Evolutionary conservation across 2,888 invertebrate genomes (phyloP), one percentile per base, ranked within the genome.

Genomic region (Drosophila glabriapex): DNA sequence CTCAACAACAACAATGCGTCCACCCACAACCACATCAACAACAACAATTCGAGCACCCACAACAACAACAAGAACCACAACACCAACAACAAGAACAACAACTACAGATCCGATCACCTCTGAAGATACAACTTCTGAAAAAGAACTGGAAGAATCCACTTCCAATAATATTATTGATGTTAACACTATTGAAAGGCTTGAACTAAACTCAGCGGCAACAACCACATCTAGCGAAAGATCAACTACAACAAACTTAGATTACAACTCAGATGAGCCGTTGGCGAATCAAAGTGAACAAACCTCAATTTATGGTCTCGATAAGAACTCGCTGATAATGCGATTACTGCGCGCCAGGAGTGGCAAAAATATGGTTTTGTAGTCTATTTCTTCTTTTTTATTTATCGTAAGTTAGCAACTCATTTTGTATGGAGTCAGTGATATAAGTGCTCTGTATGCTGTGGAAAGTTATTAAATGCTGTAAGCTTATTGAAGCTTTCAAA

Each of bases 311-410:
- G 86, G 90, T 1, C 66, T 85, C 10, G 76, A 80, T 41, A 81
- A 81, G 60, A 83, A 89, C 56, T 89, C 89, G 3, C 43, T 88
- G 54, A 89, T 89, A 29, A 91, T 91, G 91, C 73, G 82, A n/a
- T 46, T 91, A 25, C 39, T 89, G 35, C 80, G 79, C 0, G 77
- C 84, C 28, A 60, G 83, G 28, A 85, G 83, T 37, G 73, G 56
- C 35, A 73, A 78, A 37, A 78, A 81, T 41, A 52, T 75, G 19
- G 68, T 79, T 7, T 9, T 71, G 37, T 68, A 81, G 10, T 14
- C 12, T 16, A 1, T 5, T 1, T 1, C 9, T n/a, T 43, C 12
- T 59, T 29, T 0, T 46, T 55, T 2, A n/a, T 14, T 41, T 35
- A 49, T 31, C 39, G 5, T 68, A 55, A 35, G 58, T 37, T 52